Conservation (phyloP, 2,113 vertebrate species). For the Coryphaenoides rupestris region DNA sequence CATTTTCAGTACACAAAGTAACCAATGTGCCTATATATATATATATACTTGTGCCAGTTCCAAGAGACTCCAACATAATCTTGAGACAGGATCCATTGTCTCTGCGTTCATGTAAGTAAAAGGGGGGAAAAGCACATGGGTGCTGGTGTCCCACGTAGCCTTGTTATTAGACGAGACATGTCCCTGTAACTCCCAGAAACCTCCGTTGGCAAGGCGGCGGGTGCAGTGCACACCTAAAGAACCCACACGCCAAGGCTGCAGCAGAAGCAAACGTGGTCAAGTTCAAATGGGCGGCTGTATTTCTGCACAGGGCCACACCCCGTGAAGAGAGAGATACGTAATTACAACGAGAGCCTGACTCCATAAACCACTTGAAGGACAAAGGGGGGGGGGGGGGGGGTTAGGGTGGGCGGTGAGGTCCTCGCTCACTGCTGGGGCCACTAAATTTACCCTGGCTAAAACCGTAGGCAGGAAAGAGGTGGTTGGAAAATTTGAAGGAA, state of each 20-base stretch:
- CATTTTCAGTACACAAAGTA: too few species aligned
- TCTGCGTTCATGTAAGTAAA: too few species aligned
- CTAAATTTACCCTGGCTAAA: conserved; percentile 48
- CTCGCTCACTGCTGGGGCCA: conserved; percentile 23
- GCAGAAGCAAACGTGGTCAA: conserved; percentile 47
- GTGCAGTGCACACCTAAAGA: conserved; percentile 54
- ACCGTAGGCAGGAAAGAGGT: conserved; percentile 19
- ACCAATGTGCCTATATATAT: too few species aligned
- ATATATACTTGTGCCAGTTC: too few species aligned
- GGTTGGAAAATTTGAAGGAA: conserved; percentile 33
- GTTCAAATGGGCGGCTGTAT: conserved; percentile 66
- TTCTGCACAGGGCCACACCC: conserved; percentile 67
- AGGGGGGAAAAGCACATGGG: too few species aligned
- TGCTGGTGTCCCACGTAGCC: conserved; percentile 16
- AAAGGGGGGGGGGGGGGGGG: too few species aligned
- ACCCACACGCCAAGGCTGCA: conserved; percentile 49
- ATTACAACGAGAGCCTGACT: conserved; percentile 55
- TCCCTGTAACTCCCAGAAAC: conserved; percentile 36
- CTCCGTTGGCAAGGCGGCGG: conserved; percentile 14
- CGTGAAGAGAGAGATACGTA: conserved; percentile 52
- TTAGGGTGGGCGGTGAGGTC: too few species aligned
- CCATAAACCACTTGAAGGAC: conserved; percentile 64
- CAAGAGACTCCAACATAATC: too few species aligned
- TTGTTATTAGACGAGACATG: conserved; percentile 56
- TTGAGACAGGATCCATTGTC: too few species aligned